Base-by-base conservation (phyloP, 1,140 invertebrate genomes). In the Lucilia cuprina region DNA sequence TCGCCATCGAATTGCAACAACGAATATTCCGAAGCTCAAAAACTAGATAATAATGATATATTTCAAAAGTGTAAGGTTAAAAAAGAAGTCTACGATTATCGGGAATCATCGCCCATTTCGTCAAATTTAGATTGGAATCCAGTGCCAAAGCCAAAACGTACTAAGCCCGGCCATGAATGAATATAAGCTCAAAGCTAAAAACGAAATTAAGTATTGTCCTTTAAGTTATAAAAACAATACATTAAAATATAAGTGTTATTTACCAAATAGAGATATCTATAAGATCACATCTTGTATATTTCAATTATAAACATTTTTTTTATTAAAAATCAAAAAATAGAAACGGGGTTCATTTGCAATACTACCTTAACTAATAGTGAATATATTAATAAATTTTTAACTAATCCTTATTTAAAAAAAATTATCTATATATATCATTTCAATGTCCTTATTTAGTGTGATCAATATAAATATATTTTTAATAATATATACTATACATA, bases 41-140 rank as follows among this genome's bases (percentile, higher is more conserved):
- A 84, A 30, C 74, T 83, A 14, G 83, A 85, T 34, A 84, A 84
- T 65, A 50, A 82, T 78, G 84, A 82, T 21, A 84, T 83, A 85
- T 91, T 88, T 85, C 86, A 84, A 87, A 91, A 86, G 87, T 84
- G 85, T 82, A 88, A 86, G 82, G 86, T 90, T 17, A 86, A 86
- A 83, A 91, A 91, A 74, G 84, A 86, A 8, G 85, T 88, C 5
- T 88, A 86, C 13, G 84, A 88, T 34, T 87, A 86, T 47, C 85
- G 89, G 78, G 89, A 91, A 84, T 87, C 88, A 5, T 91, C 89
- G 5, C 89, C 89, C 21, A 91, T 89, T 49, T 74, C 88, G 17
- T 90, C 88, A 17, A 91, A 90, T 86, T 86, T 91, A 30, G 90
- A 91, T 87, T 91, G 90, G 90, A 91, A 91, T 86, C 90, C 90